Evolutionary conservation across 2,888 invertebrate species (phyloP).

Genomic region (Synergus laeviventris): DNA sequence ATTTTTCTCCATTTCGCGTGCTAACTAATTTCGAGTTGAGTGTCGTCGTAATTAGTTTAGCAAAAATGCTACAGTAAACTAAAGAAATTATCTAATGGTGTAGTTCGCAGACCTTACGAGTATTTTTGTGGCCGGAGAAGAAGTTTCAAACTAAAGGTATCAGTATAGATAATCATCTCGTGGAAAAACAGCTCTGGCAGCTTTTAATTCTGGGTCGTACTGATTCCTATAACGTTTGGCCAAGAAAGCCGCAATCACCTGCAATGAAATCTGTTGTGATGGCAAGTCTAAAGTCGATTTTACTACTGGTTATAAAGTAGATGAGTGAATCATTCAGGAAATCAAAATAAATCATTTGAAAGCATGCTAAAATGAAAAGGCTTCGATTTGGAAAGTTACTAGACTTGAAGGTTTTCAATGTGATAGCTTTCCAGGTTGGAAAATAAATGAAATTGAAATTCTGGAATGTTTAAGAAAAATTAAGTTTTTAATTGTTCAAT

Average conservation of each 20-base stretch:
- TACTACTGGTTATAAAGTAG: neutral
- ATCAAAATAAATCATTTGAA: conserved; percentile 27
- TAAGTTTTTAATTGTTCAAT: neutral
- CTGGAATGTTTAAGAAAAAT: neutral
- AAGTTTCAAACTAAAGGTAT: conserved; percentile 49
- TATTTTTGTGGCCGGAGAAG: neutral
- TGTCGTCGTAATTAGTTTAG: neutral
- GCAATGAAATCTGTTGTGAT: conserved; percentile 67
- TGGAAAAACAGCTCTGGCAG: conserved; percentile 86
- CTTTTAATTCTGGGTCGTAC: conserved; percentile 85
- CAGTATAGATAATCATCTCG: conserved; percentile 79
- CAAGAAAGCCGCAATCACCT: conserved; percentile 90
- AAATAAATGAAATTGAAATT: neutral
- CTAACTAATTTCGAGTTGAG: conserved; percentile 1
- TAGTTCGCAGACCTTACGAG: neutral
- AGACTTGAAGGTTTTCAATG: neutral
- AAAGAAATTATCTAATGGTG: neutral
- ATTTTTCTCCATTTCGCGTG: neutral
- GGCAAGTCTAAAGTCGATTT: neutral
- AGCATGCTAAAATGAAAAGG: neutral
- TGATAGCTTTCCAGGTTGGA: neutral
- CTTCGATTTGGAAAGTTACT: neutral
- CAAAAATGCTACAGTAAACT: neutral
- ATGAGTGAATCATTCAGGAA: conserved; percentile 26
- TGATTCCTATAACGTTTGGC: conserved; percentile 89